Evolutionary conservation across 2,888 invertebrate species (phyloP).

Genomic region (Eremobia ochroleuca): DNA sequence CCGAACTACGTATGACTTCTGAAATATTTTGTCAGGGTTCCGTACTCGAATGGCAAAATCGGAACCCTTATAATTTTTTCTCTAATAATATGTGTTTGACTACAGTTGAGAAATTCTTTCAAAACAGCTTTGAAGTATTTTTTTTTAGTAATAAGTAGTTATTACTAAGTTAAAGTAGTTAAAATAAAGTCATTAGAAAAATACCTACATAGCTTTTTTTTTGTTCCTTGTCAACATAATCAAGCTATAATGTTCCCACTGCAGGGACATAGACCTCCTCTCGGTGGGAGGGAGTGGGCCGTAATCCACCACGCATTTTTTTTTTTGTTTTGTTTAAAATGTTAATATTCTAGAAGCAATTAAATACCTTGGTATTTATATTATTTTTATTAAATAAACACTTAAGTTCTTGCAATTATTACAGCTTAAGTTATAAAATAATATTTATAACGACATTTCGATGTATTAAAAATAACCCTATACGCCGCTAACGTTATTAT

Average conservation of each 20-base stretch:
- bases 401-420: background rate
- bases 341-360: background rate
- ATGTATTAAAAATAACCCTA: slow-evolving; percentile 9
- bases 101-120: background rate
- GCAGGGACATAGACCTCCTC: background rate
- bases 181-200: background rate
- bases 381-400: background rate
- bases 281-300: background rate
- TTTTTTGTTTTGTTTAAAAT: background rate
- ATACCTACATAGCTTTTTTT: background rate
- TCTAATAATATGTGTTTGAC: background rate
- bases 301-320: background rate
- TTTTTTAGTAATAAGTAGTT: background rate
- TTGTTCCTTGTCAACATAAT: background rate
- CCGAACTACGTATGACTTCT: background rate
- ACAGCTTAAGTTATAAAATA: background rate
- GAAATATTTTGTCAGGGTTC: slow-evolving; percentile 1
- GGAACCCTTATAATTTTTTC: background rate
- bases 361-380: background rate
- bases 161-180: background rate
- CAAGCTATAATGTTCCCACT: background rate
- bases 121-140: too few species aligned
- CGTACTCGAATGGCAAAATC: background rate
- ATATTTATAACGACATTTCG: background rate
- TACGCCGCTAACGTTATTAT: background rate